These are phyloP conservation scores for Corydoras maculifer DNA, from an alignment of 2,113 vertebrate species.

Conservation along the genomic window DNA sequence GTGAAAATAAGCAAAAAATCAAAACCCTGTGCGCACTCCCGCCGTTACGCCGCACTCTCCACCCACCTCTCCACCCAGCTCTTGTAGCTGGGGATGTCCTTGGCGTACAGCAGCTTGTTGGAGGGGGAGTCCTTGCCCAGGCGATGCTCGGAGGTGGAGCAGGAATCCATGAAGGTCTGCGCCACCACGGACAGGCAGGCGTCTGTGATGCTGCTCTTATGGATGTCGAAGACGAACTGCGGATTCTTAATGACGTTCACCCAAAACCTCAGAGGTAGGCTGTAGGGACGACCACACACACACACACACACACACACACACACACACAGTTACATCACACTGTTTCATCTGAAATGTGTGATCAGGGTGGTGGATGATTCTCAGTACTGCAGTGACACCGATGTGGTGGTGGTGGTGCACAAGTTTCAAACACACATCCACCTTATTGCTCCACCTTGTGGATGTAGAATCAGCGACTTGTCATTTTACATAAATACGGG, in stretches of 20 bases:
- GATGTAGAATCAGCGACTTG: too few relatives aligned
- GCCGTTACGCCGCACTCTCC: not conserved
- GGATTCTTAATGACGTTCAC: conserved; percentile 99
- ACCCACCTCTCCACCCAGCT: conserved; percentile 98
- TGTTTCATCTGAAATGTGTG: too few relatives aligned
- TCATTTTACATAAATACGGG: too few relatives aligned
- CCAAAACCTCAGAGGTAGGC: conserved; percentile 91
- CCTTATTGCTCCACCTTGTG: too few relatives aligned
- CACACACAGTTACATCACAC: too few relatives aligned
- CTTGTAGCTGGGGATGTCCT: conserved; percentile 99
- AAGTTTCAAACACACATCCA: too few relatives aligned
- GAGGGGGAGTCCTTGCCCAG: conserved; percentile 97
- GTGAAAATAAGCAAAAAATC: too few relatives aligned
- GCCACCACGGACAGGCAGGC: conserved; percentile 96
- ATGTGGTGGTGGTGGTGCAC: too few relatives aligned
- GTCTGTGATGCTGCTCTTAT: conserved; percentile 97
- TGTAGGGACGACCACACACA: conserved; percentile 45
- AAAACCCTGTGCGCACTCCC: too few relatives aligned
- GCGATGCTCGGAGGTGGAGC: conserved; percentile 93
- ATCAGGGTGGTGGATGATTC: too few relatives aligned
- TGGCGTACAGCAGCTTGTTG: conserved; percentile 98
- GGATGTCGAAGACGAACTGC: conserved; percentile 97
- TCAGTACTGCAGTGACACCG: too few relatives aligned
- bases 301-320: not conserved
- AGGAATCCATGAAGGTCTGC: conserved; percentile 99